phyloP scores from a whole-genome alignment of 2,797 vertebrate genomes.

The Falco columbarius region DNA sequence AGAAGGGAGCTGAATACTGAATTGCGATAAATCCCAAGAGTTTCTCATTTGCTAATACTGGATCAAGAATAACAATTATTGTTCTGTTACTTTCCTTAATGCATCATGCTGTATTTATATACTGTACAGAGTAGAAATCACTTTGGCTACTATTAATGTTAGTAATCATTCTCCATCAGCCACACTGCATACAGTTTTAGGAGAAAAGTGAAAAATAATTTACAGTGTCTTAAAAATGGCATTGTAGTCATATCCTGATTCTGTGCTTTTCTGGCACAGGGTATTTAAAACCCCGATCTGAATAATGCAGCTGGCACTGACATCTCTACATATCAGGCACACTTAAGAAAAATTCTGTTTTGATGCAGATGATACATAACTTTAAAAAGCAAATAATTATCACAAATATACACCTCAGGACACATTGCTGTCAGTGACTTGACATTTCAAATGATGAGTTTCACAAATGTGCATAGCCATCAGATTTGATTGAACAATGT shows the following conservation, averaged over 20 bases:
- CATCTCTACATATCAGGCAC: constrained; percentile 32
- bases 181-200: not conserved
- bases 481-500: constrained; percentile 56
- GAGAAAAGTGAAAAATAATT: constrained; percentile 11
- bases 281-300: constrained; percentile 27
- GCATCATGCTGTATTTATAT: not conserved
- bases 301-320: not conserved
- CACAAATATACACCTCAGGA: constrained; percentile 61
- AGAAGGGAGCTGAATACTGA: not conserved
- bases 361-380: constrained; percentile 48
- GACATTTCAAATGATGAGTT: constrained; percentile 64
- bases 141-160: constrained; percentile 18
- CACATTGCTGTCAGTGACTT: constrained; percentile 60
- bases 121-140: not conserved
- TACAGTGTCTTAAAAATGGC: constrained; percentile 15
- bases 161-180: constrained; percentile 24
- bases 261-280: not conserved
- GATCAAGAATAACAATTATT: constrained; percentile 19
- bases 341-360: constrained; percentile 43
- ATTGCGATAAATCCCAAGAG: not conserved
- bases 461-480: constrained; percentile 36
- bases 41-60: not conserved
- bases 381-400: constrained; percentile 69
- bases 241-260: constrained; percentile 12
- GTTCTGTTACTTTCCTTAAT: not conserved